Percentiles rank a stretch among this genome's conserved stretches.
phyloP scores from a whole-genome alignment of 1,140 invertebrate species.

The Temnothorax nylanderi region DNA sequence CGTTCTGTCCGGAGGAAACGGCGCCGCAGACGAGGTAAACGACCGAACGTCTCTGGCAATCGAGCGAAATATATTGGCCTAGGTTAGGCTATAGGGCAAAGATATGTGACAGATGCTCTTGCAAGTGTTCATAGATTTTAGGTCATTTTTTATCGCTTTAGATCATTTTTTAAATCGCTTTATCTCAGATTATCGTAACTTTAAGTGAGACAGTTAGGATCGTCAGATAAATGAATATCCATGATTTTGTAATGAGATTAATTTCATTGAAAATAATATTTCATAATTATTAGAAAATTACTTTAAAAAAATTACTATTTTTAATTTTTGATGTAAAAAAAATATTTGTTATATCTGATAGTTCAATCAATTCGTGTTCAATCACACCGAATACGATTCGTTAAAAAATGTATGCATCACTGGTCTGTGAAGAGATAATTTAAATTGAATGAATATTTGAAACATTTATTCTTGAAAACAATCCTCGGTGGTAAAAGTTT shows the following conservation, averaged over 20 bases:
- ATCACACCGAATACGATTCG: background rate
- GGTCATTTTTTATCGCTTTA: background rate
- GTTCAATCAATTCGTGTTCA: background rate
- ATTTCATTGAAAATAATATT: background rate
- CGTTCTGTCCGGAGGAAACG: constrained; percentile 36
- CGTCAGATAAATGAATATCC: background rate
- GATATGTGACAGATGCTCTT: background rate
- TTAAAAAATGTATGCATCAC: background rate
- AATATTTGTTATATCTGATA: background rate
- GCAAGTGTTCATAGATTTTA: background rate
- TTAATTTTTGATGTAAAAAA: background rate
- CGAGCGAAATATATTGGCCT: constrained; percentile 68
- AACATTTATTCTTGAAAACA: background rate
- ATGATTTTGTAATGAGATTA: background rate
- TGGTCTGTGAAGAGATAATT: background rate
- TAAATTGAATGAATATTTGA: background rate
- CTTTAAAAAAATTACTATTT: background rate
- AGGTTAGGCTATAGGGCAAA: constrained; percentile 65
- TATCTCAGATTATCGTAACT: background rate
- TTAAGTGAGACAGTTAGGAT: background rate
- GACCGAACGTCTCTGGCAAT: constrained; percentile 52
- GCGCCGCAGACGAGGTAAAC: constrained; percentile 54
- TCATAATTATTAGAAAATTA: background rate
- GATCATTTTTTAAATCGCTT: background rate
- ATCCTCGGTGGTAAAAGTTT: background rate